These are phyloP conservation scores for Dermatemys mawii DNA, from an alignment of 2,113 vertebrate genomes.

Conservation along the genomic window DNA sequence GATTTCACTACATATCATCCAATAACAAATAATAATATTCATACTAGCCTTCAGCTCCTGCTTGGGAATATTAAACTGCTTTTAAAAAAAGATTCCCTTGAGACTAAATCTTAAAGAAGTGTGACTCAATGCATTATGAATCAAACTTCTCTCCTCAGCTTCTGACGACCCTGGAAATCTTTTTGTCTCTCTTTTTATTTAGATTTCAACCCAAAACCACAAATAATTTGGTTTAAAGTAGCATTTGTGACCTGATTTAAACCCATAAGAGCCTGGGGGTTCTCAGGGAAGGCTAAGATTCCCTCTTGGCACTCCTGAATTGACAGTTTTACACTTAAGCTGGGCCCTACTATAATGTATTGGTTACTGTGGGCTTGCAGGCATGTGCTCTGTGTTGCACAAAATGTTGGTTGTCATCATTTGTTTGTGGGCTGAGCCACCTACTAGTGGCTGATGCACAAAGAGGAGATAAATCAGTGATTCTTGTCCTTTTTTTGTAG, in stretches of 20 bases:
- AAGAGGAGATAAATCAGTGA: neutral
- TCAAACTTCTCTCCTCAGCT: neutral
- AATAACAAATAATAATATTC: neutral
- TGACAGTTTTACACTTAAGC: neutral
- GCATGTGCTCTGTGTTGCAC: neutral
- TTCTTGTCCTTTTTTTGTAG: neutral
- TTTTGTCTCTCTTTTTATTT: neutral
- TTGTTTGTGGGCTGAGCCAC: neutral
- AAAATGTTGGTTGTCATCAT: neutral
- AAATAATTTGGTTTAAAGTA: neutral
- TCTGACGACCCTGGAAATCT: neutral
- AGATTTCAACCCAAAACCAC: neutral
- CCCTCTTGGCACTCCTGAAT: neutral
- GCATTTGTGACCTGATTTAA: neutral
- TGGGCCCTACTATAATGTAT: neutral
- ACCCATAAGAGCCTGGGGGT: fast-evolving
- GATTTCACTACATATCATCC: neutral
- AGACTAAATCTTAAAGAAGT: neutral
- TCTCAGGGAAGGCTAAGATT: neutral
- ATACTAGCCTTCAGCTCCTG: neutral
- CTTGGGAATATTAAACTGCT: neutral
- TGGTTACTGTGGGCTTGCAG: neutral
- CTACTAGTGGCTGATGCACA: neutral
- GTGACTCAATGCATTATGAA: neutral
- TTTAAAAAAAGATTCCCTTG: neutral